Evolutionary conservation across 1,140 invertebrate genomes (phyloP), one percentile per base, ranked within the genome.

Genomic region (Samia ricini): DNA sequence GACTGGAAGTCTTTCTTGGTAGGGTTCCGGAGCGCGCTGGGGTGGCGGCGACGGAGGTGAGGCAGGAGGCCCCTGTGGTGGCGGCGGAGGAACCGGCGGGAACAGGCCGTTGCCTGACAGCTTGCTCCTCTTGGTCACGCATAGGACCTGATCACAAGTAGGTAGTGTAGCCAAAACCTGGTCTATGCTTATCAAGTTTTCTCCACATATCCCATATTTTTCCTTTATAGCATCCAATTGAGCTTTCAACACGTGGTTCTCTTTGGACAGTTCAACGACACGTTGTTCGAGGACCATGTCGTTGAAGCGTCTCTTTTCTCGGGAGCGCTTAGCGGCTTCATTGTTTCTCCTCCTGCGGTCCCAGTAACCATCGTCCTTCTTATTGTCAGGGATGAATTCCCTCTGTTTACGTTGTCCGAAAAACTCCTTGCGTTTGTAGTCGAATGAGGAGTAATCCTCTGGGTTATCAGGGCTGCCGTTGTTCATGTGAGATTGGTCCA

Each of bases 311-410:
- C 98, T 92, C 91, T 99, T 99, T 86, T 99, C 98, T 0, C 98
- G 92, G 2, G 97, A 99, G 4, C 98, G 91, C 81, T 98, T 97
- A 23, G 97, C 98, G 0, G 98, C 97, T 85, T 99, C 98, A 88
- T 99, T 99, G 90, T 99, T 99, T 26, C 98, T 93, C 48, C 97
- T 92, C 48, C 98, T 92, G 24, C 98, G 93, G 87, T 99, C 98
- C 98, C 98, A 99, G 89, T 99, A 99, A 72, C 95, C 97, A 72
- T 98, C 97, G 77, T 99, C 98, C 85, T 99, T 99, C 79, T 98
- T 98, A 83, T 95, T 97, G 76, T 99, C 98, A 0, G 98, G 98
- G 57, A 98, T 99, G 86, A 99, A 99, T 81, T 99, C 98, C 1
- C 98, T 92, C 81, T 98, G 97, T 79, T 99, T 99, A 60, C 98